Base-by-base conservation (phyloP, 1,140 invertebrate genomes). In the Drosophila asahinai region DNA sequence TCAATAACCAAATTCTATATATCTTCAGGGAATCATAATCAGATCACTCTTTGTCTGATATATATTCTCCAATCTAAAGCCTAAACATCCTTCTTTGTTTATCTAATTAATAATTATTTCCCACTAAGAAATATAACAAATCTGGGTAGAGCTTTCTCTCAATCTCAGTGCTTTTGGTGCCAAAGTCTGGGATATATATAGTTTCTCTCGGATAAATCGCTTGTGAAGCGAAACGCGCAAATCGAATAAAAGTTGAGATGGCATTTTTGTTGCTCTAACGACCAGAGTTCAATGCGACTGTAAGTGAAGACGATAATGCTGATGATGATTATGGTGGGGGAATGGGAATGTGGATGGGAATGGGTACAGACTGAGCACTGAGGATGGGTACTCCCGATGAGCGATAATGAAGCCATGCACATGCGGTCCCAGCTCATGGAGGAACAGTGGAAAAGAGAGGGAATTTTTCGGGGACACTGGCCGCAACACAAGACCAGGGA, bases 381-480 rank as follows among this genome's bases (percentile, higher is more conserved):
- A 54, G 48, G n/a, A 14, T 5, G 61, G 49, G 48, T 40, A 22
- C 40, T 22, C 63, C 63, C 67, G 40, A 68, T 65, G 59, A 66
- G 49, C 77, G 78, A 89, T 87, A 89, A 87, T 89, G 81, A 89
- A 87, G 81, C 77, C 73, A 72, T 81, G 73, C 64, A 86, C 82
- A 84, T 81, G 72, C 77, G 68, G 68, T 49, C 19, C 61, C 12
- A 72, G 15, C 60, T 49, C 14, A 27, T 27, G 33, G 33, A 17
- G 33, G 8, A 25, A 11, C 8, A 49, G 45, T 40, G 36, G 22
- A 43, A 3, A 6, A 25, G 43, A 12, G 19, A 8, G 12, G 12
- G 5, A 0, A 22, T 3, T 55, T 57, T 55, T 57, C 9, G 19
- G 36, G 15, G 22, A 42, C 65, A 78, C 52, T 36, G 82, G 68